Percentiles rank a stretch among this genome's conserved stretches.
Conservation (phyloP, 2,113 vertebrate species). For the Bubalus kerabau region DNA sequence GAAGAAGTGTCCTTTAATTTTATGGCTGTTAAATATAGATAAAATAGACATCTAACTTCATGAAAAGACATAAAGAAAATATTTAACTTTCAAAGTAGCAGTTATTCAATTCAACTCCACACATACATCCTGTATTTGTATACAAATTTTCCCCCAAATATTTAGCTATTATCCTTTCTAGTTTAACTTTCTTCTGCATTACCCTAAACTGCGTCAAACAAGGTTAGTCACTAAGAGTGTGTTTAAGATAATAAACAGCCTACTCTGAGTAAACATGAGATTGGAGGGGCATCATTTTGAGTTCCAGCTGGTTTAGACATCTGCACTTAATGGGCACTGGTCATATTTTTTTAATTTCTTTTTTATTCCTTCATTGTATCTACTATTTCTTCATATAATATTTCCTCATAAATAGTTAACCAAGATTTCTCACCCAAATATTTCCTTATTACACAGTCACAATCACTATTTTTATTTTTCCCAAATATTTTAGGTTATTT, state of each 20-base stretch:
- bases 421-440: background rate
- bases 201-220: background rate
- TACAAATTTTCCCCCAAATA: background rate
- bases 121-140: background rate
- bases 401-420: background rate
- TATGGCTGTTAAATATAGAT: background rate
- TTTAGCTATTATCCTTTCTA: background rate
- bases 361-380: background rate
- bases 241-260: background rate
- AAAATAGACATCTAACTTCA: background rate
- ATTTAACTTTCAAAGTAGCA: background rate
- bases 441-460: background rate
- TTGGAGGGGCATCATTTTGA: background rate
- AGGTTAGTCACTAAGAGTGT: background rate
- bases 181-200: background rate
- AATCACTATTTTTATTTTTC: background rate
- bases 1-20: background rate
- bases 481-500: background rate
- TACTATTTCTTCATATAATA: background rate
- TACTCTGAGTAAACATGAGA: background rate
- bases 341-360: background rate
- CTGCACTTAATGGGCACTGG: background rate
- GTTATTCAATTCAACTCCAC: background rate
- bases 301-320: background rate
- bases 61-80: background rate